These are phyloP conservation scores for Drosophila suboccidentalis DNA, from an alignment of 2,888 invertebrate species.

Conservation along the genomic window DNA sequence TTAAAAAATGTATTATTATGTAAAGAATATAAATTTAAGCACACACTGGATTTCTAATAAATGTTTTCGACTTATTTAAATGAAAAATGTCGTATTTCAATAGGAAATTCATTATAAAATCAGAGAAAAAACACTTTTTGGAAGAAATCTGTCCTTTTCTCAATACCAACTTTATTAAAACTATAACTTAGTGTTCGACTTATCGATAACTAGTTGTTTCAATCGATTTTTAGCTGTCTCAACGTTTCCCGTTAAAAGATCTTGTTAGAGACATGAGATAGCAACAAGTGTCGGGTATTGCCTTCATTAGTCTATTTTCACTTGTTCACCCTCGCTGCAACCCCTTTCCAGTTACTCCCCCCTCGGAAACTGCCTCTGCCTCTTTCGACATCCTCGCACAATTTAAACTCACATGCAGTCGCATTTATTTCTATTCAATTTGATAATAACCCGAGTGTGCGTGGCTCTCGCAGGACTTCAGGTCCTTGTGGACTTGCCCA, in stretches of 20 bases:
- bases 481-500: conserved; percentile 34
- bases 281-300: conserved; percentile 51
- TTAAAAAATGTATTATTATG: no score
- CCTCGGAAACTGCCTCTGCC: background rate
- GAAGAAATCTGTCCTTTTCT: no score
- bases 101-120: background rate
- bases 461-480: conserved; percentile 54
- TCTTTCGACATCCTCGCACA: conserved; percentile 20
- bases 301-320: conserved; percentile 29
- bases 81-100: background rate
- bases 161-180: no score
- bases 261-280: conserved; percentile 10
- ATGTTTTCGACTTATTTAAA: background rate
- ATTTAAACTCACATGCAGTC: conserved; percentile 76
- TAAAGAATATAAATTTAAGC: no score
- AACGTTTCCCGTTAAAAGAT: background rate
- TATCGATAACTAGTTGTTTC: background rate
- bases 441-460: conserved; percentile 74
- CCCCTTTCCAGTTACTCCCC: background rate
- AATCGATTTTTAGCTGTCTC: background rate
- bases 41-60: no score
- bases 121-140: background rate
- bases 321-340: background rate
- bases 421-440: conserved; percentile 80
- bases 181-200: background rate